These are phyloP conservation scores for Drosophila ironensis DNA, from an alignment of 1,140 invertebrate genomes.

Conservation along the genomic window DNA sequence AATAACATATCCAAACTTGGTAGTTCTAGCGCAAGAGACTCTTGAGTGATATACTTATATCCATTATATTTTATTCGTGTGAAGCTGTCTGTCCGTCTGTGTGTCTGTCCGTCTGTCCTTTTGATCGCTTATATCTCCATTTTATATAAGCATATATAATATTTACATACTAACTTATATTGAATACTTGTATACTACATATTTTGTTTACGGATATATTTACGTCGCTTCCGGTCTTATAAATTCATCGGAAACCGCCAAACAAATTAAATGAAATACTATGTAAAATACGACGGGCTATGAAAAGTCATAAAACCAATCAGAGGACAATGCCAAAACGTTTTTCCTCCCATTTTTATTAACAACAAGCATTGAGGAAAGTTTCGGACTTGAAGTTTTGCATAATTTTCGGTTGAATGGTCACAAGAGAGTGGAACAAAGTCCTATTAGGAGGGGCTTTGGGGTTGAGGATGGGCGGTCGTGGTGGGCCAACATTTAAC, in stretches of 20 bases:
- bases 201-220: too few species aligned
- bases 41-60: too few species aligned
- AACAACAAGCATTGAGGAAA: slow-evolving; percentile 42
- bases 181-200: too few species aligned
- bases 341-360: slow-evolving; percentile 20
- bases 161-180: too few species aligned
- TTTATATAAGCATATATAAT: too few species aligned
- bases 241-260: not conserved
- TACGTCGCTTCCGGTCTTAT: too few species aligned
- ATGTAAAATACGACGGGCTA: slow-evolving; percentile 1
- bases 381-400: slow-evolving; percentile 53
- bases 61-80: too few species aligned
- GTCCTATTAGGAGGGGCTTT: not conserved
- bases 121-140: too few species aligned
- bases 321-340: slow-evolving; percentile 19
- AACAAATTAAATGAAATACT: slow-evolving; percentile 12
- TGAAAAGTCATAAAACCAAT: slow-evolving; percentile 42
- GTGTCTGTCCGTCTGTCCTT: too few species aligned
- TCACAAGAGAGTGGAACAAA: slow-evolving; percentile 33
- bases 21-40: too few species aligned
- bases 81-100: too few species aligned
- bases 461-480: not conserved
- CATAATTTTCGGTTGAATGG: slow-evolving; percentile 65
- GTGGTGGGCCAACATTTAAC: slow-evolving; percentile 45
- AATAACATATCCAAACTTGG: too few species aligned